These are phyloP conservation scores for Chloroclystis v-ata DNA, from an alignment of 2,888 invertebrate genomes.

Conservation along the genomic window DNA sequence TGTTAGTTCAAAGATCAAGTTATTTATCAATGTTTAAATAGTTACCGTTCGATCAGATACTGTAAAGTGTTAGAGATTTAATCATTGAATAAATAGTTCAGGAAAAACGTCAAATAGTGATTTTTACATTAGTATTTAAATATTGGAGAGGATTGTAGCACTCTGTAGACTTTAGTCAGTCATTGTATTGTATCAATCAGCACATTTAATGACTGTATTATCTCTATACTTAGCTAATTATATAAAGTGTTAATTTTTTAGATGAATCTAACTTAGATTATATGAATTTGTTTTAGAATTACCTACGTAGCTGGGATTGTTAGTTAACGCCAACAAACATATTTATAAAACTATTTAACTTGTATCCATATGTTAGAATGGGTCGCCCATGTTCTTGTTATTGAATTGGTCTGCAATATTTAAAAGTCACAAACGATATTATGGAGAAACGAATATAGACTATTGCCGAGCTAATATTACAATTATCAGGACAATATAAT, in stretches of 20 bases:
- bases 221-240: constrained; percentile 25
- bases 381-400: no score
- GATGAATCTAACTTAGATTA: no score
- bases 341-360: no score
- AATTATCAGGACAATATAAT: constrained; percentile 4
- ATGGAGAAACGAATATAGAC: background rate
- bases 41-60: background rate
- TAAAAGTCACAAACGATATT: no score
- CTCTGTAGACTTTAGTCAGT: constrained; percentile 46
- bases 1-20: constrained; percentile 14
- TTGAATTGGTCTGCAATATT: no score
- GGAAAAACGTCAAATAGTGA: constrained; percentile 6
- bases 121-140: constrained; percentile 19
- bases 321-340: no score
- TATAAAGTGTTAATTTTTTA: constrained; percentile 55
- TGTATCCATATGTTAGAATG: no score
- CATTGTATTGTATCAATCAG: constrained; percentile 49
- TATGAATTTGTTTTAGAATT: constrained; percentile 39
- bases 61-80: constrained; percentile 8
- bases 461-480: background rate
- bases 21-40: constrained; percentile 8
- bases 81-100: constrained; percentile 2
- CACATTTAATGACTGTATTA: constrained; percentile 41
- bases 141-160: constrained; percentile 52
- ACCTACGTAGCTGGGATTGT: constrained; percentile 44